These are phyloP conservation scores for Ahaetulla prasina DNA, from an alignment of 2,113 vertebrate genomes.

Conservation along the genomic window DNA sequence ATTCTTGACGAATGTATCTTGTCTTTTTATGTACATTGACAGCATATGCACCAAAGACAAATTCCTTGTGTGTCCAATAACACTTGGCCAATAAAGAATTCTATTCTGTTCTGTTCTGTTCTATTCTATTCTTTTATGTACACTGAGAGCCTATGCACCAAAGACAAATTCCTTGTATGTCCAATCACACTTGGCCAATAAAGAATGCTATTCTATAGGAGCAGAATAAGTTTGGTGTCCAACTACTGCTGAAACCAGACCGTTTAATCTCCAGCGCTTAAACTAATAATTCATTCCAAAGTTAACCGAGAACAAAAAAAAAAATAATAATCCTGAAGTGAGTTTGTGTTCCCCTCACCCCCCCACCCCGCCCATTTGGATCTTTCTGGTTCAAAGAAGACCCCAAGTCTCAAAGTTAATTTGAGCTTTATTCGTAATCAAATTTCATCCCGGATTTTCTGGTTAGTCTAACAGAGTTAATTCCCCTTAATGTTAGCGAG, in stretches of 20 bases:
- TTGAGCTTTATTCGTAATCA: constrained; percentile 71
- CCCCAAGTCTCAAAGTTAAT: constrained; percentile 39
- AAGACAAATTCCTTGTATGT: too few relatives aligned
- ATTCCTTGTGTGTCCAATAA: too few relatives aligned
- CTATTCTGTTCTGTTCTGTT: too few relatives aligned
- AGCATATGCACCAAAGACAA: too few relatives aligned
- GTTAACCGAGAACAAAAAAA: not conserved
- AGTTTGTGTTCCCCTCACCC: not conserved
- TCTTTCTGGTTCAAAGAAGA: constrained; percentile 3
- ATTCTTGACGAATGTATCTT: too few relatives aligned
- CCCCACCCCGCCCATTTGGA: not conserved
- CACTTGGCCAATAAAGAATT: too few relatives aligned
- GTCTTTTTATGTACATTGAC: too few relatives aligned
- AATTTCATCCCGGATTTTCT: constrained; percentile 79
- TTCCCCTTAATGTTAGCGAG: constrained; percentile 75
- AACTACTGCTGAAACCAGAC: not conserved
- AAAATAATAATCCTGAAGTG: not conserved
- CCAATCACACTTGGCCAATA: too few relatives aligned
- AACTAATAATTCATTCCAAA: not conserved
- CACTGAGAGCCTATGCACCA: too few relatives aligned
- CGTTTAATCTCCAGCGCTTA: not conserved
- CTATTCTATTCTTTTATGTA: too few relatives aligned
- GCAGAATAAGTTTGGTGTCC: not conserved
- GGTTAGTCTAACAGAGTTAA: constrained; percentile 79
- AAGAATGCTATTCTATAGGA: too few relatives aligned